A percentile compares a stretch with the other conserved stretches of the same genome.
Evolutionary conservation across 2,797 vertebrate species (phyloP).

Genomic region (Gallirallus australis): DNA sequence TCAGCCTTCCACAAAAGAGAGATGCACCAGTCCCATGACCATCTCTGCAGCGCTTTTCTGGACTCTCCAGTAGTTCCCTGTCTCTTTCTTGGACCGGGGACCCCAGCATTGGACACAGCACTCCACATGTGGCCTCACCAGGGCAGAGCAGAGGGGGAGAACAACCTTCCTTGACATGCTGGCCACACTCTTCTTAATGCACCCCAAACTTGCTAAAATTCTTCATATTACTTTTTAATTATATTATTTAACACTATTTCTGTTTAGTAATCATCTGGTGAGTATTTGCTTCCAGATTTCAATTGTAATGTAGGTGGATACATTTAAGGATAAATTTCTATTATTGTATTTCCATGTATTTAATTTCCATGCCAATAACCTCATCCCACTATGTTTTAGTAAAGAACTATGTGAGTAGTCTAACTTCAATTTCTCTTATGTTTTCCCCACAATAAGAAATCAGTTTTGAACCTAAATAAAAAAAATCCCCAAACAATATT

Average conservation of each 20-base stretch:
- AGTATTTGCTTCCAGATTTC: not conserved
- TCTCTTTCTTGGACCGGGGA: too few relatives aligned
- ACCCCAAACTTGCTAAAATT: not conserved
- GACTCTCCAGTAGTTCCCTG: too few relatives aligned
- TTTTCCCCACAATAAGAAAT: not conserved
- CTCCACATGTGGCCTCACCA: too few relatives aligned
- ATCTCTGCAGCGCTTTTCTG: too few relatives aligned
- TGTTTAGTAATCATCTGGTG: not conserved
- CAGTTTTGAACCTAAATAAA: not conserved
- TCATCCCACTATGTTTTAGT: not conserved
- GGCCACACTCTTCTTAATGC: too few relatives aligned
- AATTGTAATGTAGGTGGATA: not conserved
- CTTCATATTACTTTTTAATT: not conserved
- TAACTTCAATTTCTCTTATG: not conserved
- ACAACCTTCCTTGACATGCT: too few relatives aligned
- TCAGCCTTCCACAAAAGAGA: too few relatives aligned
- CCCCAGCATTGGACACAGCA: too few relatives aligned
- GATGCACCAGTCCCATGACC: too few relatives aligned
- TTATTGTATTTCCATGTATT: not conserved
- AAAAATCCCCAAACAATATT: not conserved
- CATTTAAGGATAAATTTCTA: not conserved
- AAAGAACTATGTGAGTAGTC: not conserved
- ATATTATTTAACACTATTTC: not conserved
- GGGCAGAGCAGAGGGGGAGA: too few relatives aligned
- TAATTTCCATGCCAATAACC: not conserved